Percentiles rank a stretch among this genome's conserved stretches.
phyloP scores from a whole-genome alignment of 2,113 vertebrate species.

The Accipiter virgatus region DNA sequence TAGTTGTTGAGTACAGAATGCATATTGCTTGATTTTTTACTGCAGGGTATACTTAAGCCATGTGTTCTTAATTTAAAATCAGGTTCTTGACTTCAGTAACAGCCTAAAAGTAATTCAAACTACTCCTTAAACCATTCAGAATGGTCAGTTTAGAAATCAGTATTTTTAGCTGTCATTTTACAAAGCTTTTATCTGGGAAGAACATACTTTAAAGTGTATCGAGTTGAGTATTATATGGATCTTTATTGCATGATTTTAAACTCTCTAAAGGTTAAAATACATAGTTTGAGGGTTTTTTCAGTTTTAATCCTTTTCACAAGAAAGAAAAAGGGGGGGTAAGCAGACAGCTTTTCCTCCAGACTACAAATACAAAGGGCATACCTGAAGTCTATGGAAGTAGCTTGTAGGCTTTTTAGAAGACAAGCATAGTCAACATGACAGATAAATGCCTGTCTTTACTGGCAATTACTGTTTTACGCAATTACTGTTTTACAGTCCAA shows the following conservation, averaged over 20 bases:
- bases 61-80: not conserved
- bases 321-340: not conserved
- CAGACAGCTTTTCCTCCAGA: not conserved
- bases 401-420: not conserved
- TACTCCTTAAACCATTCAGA: not conserved
- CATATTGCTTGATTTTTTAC: not conserved
- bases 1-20: not conserved
- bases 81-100: not conserved
- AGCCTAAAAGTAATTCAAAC: not conserved
- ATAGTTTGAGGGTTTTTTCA: not conserved
- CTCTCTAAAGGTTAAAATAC: not conserved
- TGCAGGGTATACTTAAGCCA: not conserved
- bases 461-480: not conserved
- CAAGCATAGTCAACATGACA: fast-evolving
- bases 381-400: not conserved
- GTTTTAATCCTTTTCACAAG: not conserved
- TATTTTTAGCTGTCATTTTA: not conserved
- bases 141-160: not conserved
- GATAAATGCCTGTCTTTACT: not conserved
- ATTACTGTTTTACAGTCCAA: not conserved
- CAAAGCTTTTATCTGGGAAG: not conserved
- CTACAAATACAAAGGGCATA: not conserved
- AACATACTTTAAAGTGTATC: not conserved
- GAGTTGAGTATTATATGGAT: not conserved
- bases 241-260: not conserved